Percentiles rank a stretch among this genome's conserved stretches.
Conservation (phyloP, 2,797 vertebrate genomes). For the Lophius americanus region DNA sequence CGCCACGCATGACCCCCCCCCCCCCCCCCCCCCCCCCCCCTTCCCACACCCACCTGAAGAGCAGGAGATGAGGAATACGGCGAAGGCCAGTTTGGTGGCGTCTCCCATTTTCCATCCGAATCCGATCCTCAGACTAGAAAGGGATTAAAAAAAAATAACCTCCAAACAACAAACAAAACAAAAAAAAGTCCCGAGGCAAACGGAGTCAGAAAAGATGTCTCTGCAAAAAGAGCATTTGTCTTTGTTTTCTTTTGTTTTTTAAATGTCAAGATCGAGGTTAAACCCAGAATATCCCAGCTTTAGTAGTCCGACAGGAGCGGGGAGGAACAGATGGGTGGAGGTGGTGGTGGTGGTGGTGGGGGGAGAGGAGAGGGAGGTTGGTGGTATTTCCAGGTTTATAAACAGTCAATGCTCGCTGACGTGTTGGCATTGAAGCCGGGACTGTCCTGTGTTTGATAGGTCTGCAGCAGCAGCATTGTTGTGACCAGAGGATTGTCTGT, state of each 20-base stretch:
- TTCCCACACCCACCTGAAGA: constrained; percentile 93
- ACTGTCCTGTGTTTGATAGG: constrained; percentile 40
- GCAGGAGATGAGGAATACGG: constrained; percentile 97
- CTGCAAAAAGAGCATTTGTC: constrained; percentile 53
- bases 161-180: constrained; percentile 2
- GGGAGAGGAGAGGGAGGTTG: constrained; percentile 37
- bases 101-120: constrained; percentile 93
- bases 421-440: constrained; percentile 51
- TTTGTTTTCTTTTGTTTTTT: neutral
- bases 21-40: no score
- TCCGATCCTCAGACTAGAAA: constrained; percentile 63
- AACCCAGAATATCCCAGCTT: constrained; percentile 64
- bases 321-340: constrained; percentile 5
- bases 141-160: constrained; percentile 38
- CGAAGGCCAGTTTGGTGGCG: constrained; percentile 96
- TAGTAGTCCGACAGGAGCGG: constrained; percentile 32
- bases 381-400: constrained; percentile 70
- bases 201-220: constrained; percentile 56
- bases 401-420: constrained; percentile 46
- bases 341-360: constrained; percentile 13
- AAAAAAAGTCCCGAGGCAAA: constrained; percentile 9
- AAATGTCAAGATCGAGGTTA: constrained; percentile 26
- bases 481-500: constrained; percentile 20
- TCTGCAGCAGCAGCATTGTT: constrained; percentile 65
- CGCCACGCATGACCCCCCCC: constrained; percentile 16